Base-by-base conservation (phyloP, 2,797 vertebrate species). In the Xenopus petersii region DNA sequence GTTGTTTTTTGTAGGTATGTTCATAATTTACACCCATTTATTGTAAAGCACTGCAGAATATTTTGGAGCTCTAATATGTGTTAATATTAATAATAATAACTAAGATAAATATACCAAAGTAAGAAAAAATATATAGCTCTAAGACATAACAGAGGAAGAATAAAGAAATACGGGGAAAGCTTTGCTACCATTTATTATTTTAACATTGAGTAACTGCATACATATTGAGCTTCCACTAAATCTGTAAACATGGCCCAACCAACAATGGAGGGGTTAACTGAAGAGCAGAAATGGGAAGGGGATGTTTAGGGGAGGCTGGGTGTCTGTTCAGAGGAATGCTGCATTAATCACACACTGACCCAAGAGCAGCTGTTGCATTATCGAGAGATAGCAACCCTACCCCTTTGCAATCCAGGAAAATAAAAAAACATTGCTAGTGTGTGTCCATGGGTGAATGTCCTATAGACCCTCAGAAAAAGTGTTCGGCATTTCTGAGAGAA, bases 281-380 rank as follows among this genome's bases (percentile, higher is more conserved):
- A 3, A 56, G 15, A 16, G 16, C 7, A 17, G 54, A 15, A 56
- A 60, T 26, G 24, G 24, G 58, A 11, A 60, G 58, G 21, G 17
- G 58, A 17, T 42, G 24, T 60, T 9, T 26, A 46, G 33, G 48
- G 65, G 64, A 59, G 58, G 65, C 42, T 56, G 65, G 30, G 59
- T 26, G 66, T 26, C 15, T 56, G 73, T 61, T 46, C n/a, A 17
- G 30, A 67, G 64, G 72, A 74, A 67, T 69, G 66, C 64, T 61
- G 55, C 24, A 67, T 9, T 46, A 47, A 26, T 73, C 51, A 55
- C 54, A 66, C 64, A 48, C 56, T 73, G 61, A 55, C 70, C 70
- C 70, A 12, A 17, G 16, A 66, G 36, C 71, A 56, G 54, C 54
- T 56, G 54, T 56, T 56, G 54, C 16, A 56, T 17, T 17, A 56